Evolutionary conservation across 2,113 vertebrate species (phyloP).

Genomic region (Archocentrus centrarchus): DNA sequence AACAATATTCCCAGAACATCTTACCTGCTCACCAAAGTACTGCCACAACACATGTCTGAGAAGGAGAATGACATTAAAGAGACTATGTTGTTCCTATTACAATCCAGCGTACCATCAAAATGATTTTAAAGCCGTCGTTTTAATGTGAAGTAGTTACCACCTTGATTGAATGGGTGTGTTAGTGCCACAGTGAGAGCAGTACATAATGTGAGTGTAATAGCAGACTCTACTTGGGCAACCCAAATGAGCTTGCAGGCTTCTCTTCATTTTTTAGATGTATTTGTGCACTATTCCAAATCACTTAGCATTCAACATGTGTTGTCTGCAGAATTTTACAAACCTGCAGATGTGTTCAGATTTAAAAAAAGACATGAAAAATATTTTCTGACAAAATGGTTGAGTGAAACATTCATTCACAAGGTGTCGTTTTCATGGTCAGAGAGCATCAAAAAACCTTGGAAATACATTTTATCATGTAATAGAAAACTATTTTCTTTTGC

Average conservation of each 20-base stretch:
- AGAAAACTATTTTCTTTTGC: neutral
- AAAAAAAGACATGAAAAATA: neutral
- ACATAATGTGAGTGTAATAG: neutral
- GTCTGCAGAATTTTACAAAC: neutral
- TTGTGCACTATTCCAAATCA: neutral
- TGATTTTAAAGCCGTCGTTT: neutral
- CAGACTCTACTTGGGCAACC: neutral
- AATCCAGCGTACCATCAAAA: neutral
- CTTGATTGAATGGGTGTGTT: constrained; percentile 9
- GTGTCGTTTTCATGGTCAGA: neutral
- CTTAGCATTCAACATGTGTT: neutral
- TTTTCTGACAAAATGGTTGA: constrained; percentile 11
- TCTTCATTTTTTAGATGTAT: neutral
- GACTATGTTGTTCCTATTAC: neutral
- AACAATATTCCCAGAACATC: neutral
- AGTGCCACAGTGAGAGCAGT: neutral
- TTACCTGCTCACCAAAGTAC: neutral
- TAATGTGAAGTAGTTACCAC: constrained; percentile 6
- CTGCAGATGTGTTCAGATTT: neutral
- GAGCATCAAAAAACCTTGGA: neutral
- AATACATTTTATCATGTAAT: neutral
- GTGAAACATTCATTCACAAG: neutral
- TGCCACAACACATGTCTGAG: neutral
- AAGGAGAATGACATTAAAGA: neutral
- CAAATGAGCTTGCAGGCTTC: neutral